Evolutionary conservation across 2,888 invertebrate genomes (phyloP).

Genomic region (Blomia tropicalis): DNA sequence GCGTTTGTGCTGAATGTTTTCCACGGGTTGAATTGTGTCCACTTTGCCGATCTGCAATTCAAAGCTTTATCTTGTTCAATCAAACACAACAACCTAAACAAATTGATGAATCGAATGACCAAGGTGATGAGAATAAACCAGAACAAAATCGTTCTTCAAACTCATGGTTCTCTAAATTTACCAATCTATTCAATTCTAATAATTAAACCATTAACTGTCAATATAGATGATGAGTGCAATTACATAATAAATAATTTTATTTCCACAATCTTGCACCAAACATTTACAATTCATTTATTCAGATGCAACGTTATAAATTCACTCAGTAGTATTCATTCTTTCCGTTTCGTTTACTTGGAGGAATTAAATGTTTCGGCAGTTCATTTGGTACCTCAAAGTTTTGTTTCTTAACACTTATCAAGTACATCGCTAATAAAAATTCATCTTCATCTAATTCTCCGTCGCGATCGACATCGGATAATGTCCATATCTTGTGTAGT

Average conservation of each 20-base stretch:
- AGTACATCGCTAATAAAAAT: conserved; percentile 10
- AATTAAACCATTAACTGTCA: not conserved
- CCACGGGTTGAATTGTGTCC: conserved; percentile 66
- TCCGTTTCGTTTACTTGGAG: not conserved
- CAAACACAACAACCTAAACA: conserved; percentile 3
- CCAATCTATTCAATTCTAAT: conserved; percentile 1
- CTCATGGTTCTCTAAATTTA: not conserved
- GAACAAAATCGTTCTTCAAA: too few species aligned
- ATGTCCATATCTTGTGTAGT: not conserved
- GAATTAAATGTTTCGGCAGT: conserved; percentile 4
- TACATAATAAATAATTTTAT: not conserved
- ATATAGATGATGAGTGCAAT: not conserved
- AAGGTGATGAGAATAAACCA: not conserved
- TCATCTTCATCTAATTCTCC: not conserved
- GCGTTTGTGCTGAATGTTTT: conserved; percentile 63
- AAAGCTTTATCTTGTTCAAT: conserved; percentile 4
- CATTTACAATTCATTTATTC: too few species aligned
- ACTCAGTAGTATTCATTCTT: not conserved
- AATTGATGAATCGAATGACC: not conserved
- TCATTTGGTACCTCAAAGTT: not conserved
- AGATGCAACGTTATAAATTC: too few species aligned
- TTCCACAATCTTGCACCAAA: too few species aligned
- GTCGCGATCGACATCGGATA: conserved; percentile 7
- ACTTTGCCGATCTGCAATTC: conserved; percentile 48
- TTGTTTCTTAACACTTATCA: not conserved